phyloP scores from a whole-genome alignment of 2,888 invertebrate species.

The Dryadula phaetusa region DNA sequence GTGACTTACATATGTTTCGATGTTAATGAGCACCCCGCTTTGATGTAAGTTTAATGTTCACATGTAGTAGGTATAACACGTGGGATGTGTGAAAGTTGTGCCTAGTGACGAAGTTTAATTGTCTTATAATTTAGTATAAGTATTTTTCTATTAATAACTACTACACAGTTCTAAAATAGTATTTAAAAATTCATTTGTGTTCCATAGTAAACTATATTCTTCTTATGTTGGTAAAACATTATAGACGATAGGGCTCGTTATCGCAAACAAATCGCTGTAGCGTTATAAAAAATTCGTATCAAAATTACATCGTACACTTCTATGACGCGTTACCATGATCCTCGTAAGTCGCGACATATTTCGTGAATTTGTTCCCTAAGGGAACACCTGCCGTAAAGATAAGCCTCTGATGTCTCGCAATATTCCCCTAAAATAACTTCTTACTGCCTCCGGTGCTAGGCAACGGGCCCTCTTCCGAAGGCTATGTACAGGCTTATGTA shows the following conservation, averaged over 20 bases:
- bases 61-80: slow-evolving; percentile 37
- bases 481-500: slow-evolving; percentile 56
- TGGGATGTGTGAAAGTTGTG: slow-evolving; percentile 31
- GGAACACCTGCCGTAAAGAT: slow-evolving; percentile 84
- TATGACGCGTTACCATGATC: slow-evolving; percentile 65
- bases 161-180: too few species aligned
- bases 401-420: slow-evolving; percentile 80
- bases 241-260: not conserved
- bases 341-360: slow-evolving; percentile 80
- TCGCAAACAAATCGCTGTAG: not conserved
- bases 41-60: slow-evolving; percentile 55
- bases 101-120: slow-evolving; percentile 3
- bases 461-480: slow-evolving; percentile 62
- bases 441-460: slow-evolving; percentile 81
- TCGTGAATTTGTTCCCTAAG: slow-evolving; percentile 76
- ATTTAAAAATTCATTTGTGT: too few species aligned
- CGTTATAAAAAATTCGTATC: slow-evolving; percentile 33
- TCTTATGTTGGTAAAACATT: not conserved
- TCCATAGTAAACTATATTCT: not conserved
- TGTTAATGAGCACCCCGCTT: slow-evolving; percentile 69
- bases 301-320: slow-evolving; percentile 43
- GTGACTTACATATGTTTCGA: slow-evolving; percentile 65
- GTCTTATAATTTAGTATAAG: not conserved
- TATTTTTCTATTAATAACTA: too few species aligned
- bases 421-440: slow-evolving; percentile 84